These are phyloP conservation scores for Vireo griseus DNA, from an alignment of 2,797 vertebrate species.

Conservation along the genomic window DNA sequence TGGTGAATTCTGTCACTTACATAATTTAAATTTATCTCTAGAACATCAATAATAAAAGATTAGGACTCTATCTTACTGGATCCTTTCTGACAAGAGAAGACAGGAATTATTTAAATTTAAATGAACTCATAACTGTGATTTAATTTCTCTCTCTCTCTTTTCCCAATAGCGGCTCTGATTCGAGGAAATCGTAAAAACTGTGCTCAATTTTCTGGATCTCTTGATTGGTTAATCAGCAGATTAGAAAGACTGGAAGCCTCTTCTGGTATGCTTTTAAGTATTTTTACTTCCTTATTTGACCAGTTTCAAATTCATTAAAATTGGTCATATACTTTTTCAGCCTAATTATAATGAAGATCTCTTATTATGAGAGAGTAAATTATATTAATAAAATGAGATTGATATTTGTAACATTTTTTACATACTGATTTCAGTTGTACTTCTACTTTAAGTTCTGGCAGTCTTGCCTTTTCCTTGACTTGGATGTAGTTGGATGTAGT, in stretches of 20 bases:
- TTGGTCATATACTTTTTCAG: not conserved
- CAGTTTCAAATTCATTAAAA: not conserved
- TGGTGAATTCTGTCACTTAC: not conserved
- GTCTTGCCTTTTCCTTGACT: not conserved
- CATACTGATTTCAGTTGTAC: not conserved
- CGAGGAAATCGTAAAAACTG: slow-evolving; percentile 97
- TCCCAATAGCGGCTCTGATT: slow-evolving; percentile 86
- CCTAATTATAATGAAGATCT: not conserved
- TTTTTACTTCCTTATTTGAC: not conserved
- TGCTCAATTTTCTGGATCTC: slow-evolving; percentile 92
- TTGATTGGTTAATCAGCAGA: slow-evolving; percentile 95
- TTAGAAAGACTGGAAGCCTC: slow-evolving; percentile 93
- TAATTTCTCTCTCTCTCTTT: not conserved
- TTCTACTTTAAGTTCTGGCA: not conserved
- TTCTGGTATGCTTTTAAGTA: slow-evolving; percentile 80
- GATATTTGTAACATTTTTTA: not conserved
- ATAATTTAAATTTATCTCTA: not conserved
- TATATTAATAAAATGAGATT: not conserved
- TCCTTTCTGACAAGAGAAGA: not conserved
- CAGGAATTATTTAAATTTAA: not conserved
- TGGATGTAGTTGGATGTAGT: not conserved
- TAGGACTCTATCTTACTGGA: not conserved
- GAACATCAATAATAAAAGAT: not conserved
- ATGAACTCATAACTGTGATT: not conserved
- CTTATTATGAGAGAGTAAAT: not conserved